phyloP scores from a whole-genome alignment of 1,140 invertebrate species.

The Drosophila pandora region DNA sequence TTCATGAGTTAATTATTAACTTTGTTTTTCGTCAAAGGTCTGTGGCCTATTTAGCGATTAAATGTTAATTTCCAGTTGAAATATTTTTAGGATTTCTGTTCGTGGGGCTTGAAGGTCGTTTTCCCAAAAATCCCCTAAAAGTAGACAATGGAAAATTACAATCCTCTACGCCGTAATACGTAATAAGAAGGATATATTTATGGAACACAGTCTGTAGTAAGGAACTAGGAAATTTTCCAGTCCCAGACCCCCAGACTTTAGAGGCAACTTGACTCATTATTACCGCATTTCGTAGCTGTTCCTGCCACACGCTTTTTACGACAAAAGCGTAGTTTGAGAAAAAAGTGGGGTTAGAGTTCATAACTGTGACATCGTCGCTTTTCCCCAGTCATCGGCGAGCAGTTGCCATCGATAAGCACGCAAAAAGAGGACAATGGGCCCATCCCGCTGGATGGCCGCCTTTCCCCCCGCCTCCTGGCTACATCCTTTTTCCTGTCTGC shows the following conservation, averaged over 20 bases:
- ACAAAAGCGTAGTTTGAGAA: conserved; percentile 26
- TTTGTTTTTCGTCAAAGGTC: conserved; percentile 26
- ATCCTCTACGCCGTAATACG: not conserved
- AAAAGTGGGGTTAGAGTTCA: conserved; percentile 46
- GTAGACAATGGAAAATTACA: conserved; percentile 21
- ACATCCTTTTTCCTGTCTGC: conserved; percentile 76
- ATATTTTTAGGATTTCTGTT: conserved; percentile 12
- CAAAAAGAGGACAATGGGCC: conserved; percentile 40
- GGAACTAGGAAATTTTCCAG: conserved; percentile 21
- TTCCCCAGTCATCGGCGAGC: conserved; percentile 16
- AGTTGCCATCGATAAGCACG: conserved; percentile 48
- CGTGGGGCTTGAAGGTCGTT: not conserved
- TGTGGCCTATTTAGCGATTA: conserved; percentile 16
- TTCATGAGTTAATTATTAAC: conserved; percentile 32
- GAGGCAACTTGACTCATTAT: conserved; percentile 27
- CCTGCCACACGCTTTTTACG: conserved; percentile 55
- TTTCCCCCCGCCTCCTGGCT: conserved; percentile 34
- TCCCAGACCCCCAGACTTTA: conserved; percentile 18
- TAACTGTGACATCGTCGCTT: conserved; percentile 47
- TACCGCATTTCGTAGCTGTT: conserved; percentile 26
- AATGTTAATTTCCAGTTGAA: conserved; percentile 38
- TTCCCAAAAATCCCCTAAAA: conserved; percentile 8
- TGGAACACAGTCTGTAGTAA: not conserved
- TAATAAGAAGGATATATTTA: not conserved
- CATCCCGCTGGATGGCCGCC: conserved; percentile 1